Conservation (phyloP, 2,797 vertebrate species). For the Enteromius mattozi region DNA sequence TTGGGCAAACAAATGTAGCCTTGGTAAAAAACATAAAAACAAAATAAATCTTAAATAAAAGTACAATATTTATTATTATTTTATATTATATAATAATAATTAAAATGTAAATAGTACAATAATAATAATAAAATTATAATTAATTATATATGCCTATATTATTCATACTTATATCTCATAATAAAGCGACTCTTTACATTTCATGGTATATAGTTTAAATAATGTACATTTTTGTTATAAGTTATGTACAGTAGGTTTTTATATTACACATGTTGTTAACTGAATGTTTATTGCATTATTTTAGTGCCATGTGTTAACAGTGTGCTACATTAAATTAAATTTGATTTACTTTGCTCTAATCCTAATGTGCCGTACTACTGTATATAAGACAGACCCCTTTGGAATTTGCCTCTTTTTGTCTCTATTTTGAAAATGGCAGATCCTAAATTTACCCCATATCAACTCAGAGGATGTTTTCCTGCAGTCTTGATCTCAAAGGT, state of each 20-base stretch:
- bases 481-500: conserved; percentile 15
- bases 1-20: background rate
- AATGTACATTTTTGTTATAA: background rate
- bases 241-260: background rate
- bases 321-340: background rate
- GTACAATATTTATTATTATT: background rate
- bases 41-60: background rate
- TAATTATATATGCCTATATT: no score
- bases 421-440: conserved; percentile 17
- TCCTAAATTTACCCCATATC: conserved; percentile 15
- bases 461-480: background rate
- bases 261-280: background rate
- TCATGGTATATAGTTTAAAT: no score
- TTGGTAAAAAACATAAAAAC: background rate
- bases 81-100: background rate
- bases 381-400: background rate
- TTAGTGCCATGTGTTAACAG: background rate
- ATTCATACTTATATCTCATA: no score
- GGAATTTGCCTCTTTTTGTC: background rate
- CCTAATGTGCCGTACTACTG: background rate
- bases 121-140: no score
- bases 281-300: background rate
- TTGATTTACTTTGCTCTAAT: background rate
- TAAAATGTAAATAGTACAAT: no score
- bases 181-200: no score